phyloP scores from a whole-genome alignment of 2,797 vertebrate species.

The Chanos chanos region DNA sequence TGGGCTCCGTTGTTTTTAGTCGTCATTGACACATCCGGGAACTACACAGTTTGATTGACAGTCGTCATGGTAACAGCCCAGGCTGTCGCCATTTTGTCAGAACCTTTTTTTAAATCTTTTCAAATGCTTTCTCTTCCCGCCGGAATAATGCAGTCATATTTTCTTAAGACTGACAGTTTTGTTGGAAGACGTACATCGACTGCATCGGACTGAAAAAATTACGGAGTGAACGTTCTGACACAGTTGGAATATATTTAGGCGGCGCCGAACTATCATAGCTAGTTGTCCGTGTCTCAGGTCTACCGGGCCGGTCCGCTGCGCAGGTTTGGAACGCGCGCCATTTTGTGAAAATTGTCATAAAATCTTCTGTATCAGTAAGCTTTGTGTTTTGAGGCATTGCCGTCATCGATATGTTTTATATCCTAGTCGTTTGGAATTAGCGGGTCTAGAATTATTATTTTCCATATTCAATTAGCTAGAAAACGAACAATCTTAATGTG shows the following conservation, averaged over 20 bases:
- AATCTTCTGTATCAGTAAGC: conserved; percentile 60
- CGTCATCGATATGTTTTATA: background rate
- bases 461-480: background rate
- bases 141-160: conserved; percentile 76
- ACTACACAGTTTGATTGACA: conserved; percentile 74
- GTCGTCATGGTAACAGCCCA: conserved; percentile 79
- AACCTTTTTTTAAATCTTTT: conserved; percentile 72
- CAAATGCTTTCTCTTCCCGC: conserved; percentile 80
- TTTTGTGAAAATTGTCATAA: conserved; percentile 94
- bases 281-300: conserved; percentile 76
- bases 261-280: conserved; percentile 63
- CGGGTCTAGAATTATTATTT: background rate
- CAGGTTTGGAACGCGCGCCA: conserved; percentile 98
- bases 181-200: conserved; percentile 60
- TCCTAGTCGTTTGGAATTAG: background rate
- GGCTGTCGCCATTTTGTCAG: conserved; percentile 84
- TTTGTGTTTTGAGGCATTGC: background rate
- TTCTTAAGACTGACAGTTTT: conserved; percentile 66
- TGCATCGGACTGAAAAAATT: conserved; percentile 61
- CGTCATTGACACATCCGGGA: conserved; percentile 78
- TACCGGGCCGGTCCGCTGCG: conserved; percentile 90
- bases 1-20: conserved; percentile 60
- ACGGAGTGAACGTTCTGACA: conserved; percentile 60
- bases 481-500: conserved; percentile 52
- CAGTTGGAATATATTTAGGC: conserved; percentile 62